Percentiles rank a stretch among this genome's conserved stretches.
Conservation (phyloP, 2,797 vertebrate species). For the Periophthalmus magnuspinnatus region DNA sequence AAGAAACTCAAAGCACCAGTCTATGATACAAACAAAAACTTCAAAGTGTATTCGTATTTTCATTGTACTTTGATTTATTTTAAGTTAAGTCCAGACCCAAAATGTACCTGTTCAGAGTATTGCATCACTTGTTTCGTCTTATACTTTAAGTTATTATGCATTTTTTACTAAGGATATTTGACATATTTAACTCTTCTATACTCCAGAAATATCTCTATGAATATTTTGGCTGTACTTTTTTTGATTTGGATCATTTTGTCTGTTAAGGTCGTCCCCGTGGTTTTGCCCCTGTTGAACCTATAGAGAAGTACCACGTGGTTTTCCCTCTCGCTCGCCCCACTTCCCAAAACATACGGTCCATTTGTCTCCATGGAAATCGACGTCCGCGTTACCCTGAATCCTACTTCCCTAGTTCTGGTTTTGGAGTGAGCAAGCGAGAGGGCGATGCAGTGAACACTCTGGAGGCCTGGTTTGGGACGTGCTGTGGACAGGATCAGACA, state of each 20-base stretch:
- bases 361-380: constrained; percentile 62
- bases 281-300: neutral
- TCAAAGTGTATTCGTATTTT: neutral
- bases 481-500: constrained; percentile 62
- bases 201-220: neutral
- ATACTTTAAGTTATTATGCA: too few relatives aligned
- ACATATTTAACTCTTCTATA: too few relatives aligned
- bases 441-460: constrained; percentile 66
- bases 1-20: neutral
- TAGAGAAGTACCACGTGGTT: constrained; percentile 28
- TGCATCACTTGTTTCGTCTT: neutral
- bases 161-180: too few relatives aligned
- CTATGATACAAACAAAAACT: neutral
- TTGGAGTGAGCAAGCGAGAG: constrained; percentile 27
- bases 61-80: neutral
- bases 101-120: neutral
- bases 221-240: neutral
- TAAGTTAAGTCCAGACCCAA: neutral
- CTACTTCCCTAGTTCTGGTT: constrained; percentile 58
- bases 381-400: constrained; percentile 64
- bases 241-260: neutral
- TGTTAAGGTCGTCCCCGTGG: constrained; percentile 31
- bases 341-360: constrained; percentile 60
- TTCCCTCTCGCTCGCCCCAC: constrained; percentile 72
- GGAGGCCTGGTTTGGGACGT: constrained; percentile 69